Conservation (phyloP, 2,797 vertebrate genomes). For the Cyprinella venusta region DNA sequence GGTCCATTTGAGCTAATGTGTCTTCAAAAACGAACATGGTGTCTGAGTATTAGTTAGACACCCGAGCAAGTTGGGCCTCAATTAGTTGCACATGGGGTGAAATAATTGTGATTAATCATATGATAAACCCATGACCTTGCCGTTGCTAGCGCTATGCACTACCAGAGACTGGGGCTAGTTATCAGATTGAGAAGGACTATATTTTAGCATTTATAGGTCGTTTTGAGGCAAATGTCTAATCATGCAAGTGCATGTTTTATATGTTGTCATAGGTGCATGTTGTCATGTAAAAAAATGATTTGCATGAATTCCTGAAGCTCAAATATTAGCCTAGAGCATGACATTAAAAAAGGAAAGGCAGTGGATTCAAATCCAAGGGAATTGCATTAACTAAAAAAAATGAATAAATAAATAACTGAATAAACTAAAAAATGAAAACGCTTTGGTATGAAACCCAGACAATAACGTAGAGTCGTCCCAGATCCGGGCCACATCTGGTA, state of each 20-base stretch:
- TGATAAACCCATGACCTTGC: neutral
- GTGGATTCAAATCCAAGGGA: neutral
- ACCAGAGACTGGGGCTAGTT: neutral
- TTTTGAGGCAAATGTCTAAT: neutral
- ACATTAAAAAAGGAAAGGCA: neutral
- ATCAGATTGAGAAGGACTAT: neutral
- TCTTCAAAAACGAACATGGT: neutral
- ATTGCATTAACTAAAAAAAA: neutral
- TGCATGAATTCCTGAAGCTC: neutral
- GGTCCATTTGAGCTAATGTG: constrained; percentile 8
- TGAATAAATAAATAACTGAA: no score
- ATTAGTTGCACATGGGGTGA: neutral
- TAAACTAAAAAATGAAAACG: neutral
- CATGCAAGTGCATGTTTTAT: neutral
- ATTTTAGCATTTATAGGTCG: neutral
- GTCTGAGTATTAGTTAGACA: constrained; percentile 11
- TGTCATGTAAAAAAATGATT: neutral
- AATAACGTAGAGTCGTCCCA: no score
- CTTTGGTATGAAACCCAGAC: neutral
- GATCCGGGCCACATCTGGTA: no score
- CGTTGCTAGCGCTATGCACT: neutral
- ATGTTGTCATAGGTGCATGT: neutral
- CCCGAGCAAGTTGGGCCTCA: neutral
- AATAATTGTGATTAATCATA: constrained; percentile 14
- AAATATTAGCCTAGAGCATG: neutral